Evolutionary conservation across 53 echinoderm and acorn worm genomes (phyloP).

Genomic region (Glandiceps talaboti): DNA sequence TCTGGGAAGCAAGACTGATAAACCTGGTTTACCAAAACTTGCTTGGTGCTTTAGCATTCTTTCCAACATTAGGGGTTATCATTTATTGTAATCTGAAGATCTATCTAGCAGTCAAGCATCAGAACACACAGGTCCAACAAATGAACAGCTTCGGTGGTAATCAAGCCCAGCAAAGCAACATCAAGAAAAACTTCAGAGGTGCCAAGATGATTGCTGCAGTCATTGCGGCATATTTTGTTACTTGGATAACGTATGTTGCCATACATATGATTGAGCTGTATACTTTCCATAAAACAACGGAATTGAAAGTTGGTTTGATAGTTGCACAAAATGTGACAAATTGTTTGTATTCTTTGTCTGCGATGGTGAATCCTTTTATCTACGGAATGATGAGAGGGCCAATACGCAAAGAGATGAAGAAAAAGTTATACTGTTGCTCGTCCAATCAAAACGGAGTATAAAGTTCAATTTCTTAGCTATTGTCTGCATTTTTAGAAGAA

Average conservation of each 20-base stretch:
- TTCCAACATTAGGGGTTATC: neutral
- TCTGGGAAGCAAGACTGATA: neutral
- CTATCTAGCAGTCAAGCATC: neutral
- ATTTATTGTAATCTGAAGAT: neutral
- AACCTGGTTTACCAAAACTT: neutral
- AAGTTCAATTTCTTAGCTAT: no score
- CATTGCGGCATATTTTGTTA: neutral
- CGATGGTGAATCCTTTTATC: neutral
- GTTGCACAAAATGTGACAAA: neutral
- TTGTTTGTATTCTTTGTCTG: neutral
- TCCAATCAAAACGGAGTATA: no score
- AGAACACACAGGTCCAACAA: neutral
- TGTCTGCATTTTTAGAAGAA: no score
- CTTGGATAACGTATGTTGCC: neutral
- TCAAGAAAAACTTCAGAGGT: neutral
- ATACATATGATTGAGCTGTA: neutral
- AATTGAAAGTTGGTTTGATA: neutral
- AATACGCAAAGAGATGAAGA: neutral
- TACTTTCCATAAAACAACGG: neutral
- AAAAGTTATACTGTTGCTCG: neutral
- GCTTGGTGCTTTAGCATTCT: neutral
- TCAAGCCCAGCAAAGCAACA: neutral
- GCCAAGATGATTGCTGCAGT: neutral
- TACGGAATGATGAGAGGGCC: neutral
- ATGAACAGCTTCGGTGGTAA: neutral